Percentiles rank a stretch among this genome's conserved stretches.
Conservation (phyloP, 2,888 invertebrate species). For the Xanthia togata region DNA sequence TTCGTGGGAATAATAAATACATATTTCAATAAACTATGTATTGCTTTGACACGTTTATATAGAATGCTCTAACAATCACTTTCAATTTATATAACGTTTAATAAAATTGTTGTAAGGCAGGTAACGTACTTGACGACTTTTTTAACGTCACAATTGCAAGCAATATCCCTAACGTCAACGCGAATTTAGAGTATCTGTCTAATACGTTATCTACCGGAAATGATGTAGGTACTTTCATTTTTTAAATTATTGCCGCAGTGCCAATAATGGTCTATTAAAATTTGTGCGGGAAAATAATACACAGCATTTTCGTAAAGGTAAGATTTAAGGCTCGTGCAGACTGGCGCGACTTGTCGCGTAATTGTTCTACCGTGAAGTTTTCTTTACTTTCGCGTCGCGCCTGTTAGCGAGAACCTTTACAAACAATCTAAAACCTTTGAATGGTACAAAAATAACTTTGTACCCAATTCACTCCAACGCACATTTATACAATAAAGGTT, state of each 20-base stretch:
- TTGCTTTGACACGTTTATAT: constrained; percentile 14
- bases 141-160: neutral
- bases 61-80: constrained; percentile 25
- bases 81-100: neutral
- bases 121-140: neutral
- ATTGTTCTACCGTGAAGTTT: no score
- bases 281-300: constrained; percentile 36
- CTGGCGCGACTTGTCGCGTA: no score
- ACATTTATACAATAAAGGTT: constrained; percentile 43
- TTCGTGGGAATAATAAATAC: constrained; percentile 2
- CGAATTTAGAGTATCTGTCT: neutral
- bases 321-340: neutral
- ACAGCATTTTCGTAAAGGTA: constrained; percentile 10
- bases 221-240: neutral
- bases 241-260: constrained; percentile 45
- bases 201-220: neutral
- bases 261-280: constrained; percentile 20
- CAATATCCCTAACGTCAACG: neutral
- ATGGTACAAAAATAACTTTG: constrained; percentile 66
- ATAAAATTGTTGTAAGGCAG: neutral
- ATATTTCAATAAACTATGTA: constrained; percentile 14
- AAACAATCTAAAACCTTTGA: constrained; percentile 37
- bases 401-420: neutral
- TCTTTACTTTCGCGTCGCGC: no score
- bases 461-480: constrained; percentile 60